Percentiles rank a stretch among this genome's conserved stretches.
These are phyloP conservation scores for Drosophila pachea DNA, from an alignment of 1,140 invertebrate species.

Conservation along the genomic window DNA sequence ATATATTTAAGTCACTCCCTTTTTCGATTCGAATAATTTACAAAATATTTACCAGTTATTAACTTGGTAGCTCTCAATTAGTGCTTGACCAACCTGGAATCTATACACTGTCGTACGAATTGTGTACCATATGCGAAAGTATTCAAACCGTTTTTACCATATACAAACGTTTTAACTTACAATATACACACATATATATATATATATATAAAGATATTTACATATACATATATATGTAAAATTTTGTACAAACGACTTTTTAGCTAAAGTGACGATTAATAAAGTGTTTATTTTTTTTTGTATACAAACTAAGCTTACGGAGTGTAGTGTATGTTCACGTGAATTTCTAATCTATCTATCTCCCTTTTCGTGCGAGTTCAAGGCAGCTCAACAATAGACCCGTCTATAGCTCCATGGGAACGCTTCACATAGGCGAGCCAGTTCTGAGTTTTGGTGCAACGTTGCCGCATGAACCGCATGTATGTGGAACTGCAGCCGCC, in stretches of 20 bases:
- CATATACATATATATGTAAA: constrained; percentile 39
- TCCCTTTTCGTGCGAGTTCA: constrained; percentile 29
- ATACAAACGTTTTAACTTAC: constrained; percentile 18
- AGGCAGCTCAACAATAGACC: constrained; percentile 29
- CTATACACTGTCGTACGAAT: constrained; percentile 12
- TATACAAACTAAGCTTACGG: constrained; percentile 51
- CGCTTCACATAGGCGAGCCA: constrained; percentile 20
- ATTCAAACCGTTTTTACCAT: constrained; percentile 35
- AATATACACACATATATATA: constrained; percentile 22
- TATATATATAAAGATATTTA: no score
- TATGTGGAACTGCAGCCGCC: constrained; percentile 2
- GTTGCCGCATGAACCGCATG: constrained; percentile 1
- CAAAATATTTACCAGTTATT: constrained; percentile 15
- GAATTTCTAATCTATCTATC: constrained; percentile 21
- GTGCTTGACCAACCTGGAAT: constrained; percentile 15
- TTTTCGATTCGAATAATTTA: constrained; percentile 19
- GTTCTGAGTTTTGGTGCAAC: constrained; percentile 6
- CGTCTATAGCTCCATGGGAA: constrained; percentile 9
- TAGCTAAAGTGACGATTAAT: constrained; percentile 66
- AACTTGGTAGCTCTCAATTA: constrained; percentile 13
- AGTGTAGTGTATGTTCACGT: not conserved
- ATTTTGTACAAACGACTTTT: constrained; percentile 70
- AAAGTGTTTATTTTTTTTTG: constrained; percentile 62
- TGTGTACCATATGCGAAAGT: constrained; percentile 34
- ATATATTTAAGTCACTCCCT: constrained; percentile 29